Percentiles rank a stretch among this genome's conserved stretches.
Conservation (phyloP, 2,888 invertebrate genomes). For the Micoletzkya japonica region DNA sequence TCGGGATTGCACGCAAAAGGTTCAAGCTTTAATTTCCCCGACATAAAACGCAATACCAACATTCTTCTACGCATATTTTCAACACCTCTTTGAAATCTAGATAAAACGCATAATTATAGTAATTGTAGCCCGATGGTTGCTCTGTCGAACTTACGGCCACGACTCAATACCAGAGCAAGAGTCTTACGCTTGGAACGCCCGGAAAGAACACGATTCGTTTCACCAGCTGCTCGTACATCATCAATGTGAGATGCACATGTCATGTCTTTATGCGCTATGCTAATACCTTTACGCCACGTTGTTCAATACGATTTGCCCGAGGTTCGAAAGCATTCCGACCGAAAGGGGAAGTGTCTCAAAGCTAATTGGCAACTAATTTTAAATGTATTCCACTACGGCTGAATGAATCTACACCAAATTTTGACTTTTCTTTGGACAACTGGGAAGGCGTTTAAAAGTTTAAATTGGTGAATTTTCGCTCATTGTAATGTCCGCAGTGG, state of each 20-base stretch:
- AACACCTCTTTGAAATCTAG: not conserved
- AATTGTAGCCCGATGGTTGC: slow-evolving; percentile 10
- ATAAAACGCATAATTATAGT: not conserved
- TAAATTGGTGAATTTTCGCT: no score
- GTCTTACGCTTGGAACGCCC: not conserved
- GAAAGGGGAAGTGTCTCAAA: not conserved
- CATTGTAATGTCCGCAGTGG: no score
- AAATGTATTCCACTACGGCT: no score
- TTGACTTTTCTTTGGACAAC: no score
- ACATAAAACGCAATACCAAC: no score
- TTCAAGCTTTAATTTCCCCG: not conserved
- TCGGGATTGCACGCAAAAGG: slow-evolving; percentile 9
- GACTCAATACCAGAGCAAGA: not conserved
- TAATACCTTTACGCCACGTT: not conserved
- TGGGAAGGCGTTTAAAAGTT: no score
- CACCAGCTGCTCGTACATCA: slow-evolving; percentile 14
- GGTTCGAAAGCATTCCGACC: not conserved
- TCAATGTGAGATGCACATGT: slow-evolving; percentile 9
- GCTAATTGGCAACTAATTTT: no score
- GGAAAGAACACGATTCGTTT: not conserved
- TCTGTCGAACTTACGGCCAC: not conserved
- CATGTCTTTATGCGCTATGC: not conserved
- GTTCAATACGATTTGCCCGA: not conserved
- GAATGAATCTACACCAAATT: no score
- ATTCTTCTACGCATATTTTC: not conserved